These are phyloP conservation scores for Caradrina kadenii DNA, from an alignment of 2,888 invertebrate species.

Conservation along the genomic window DNA sequence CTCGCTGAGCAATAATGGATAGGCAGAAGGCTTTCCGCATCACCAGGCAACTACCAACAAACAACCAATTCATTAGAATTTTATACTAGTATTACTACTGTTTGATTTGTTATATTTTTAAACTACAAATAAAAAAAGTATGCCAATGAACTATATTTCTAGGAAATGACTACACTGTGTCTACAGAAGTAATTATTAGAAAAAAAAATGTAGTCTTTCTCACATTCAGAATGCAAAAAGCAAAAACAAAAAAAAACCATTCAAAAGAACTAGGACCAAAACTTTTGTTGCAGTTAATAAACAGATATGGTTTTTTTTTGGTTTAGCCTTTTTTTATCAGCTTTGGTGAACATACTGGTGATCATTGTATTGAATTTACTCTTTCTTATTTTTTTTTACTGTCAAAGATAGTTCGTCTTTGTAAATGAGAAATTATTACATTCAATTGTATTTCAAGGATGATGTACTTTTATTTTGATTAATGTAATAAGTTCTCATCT, in stretches of 20 bases:
- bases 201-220: not conserved
- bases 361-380: not conserved
- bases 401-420: not conserved
- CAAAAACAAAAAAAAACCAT: not conserved
- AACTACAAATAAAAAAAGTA: slow-evolving; percentile 72
- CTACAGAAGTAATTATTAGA: slow-evolving; percentile 6
- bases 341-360: slow-evolving; percentile 9
- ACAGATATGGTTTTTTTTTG: not conserved
- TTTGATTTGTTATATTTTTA: slow-evolving; percentile 66
- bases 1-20: slow-evolving; percentile 92
- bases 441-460: not conserved
- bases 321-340: too few relatives aligned
- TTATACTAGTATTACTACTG: slow-evolving; percentile 73
- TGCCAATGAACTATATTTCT: slow-evolving; percentile 89
- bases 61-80: slow-evolving; percentile 89
- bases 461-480: too few relatives aligned
- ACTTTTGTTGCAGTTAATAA: not conserved
- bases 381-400: not conserved
- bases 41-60: slow-evolving; percentile 91
- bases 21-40: slow-evolving; percentile 91
- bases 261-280: not conserved
- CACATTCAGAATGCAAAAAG: not conserved
- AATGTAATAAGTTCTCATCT: too few relatives aligned
- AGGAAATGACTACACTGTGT: slow-evolving; percentile 49
- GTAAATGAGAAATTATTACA: slow-evolving; percentile 3